Percentiles rank a stretch among this genome's conserved stretches.
Conservation (phyloP, 1,140 invertebrate genomes). For the Dryas iulia region DNA sequence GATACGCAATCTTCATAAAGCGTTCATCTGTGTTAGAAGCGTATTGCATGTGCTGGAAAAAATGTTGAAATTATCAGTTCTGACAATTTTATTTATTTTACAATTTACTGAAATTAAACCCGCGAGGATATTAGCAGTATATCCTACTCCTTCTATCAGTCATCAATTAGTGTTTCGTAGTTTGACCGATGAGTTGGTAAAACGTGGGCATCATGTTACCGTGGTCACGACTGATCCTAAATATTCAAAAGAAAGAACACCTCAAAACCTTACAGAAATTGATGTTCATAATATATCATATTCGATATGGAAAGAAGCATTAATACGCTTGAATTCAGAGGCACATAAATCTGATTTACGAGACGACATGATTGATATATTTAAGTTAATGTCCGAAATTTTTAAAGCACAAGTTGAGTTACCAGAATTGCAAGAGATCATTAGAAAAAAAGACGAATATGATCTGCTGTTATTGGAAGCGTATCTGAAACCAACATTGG, state of each 20-base stretch:
- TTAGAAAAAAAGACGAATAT: conserved; percentile 40
- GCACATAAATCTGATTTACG: background rate
- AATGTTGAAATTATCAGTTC: background rate
- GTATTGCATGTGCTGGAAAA: background rate
- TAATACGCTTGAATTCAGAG: conserved; percentile 19
- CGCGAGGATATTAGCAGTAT: conserved; percentile 68
- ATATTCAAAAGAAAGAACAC: conserved; percentile 36
- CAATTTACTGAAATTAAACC: background rate
- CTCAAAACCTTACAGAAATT: conserved; percentile 60
- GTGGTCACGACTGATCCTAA: conserved; percentile 51
- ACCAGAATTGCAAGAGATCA: conserved; percentile 35
- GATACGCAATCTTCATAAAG: background rate
- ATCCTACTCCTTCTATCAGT: conserved; percentile 69
- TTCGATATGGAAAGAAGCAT: conserved; percentile 68
- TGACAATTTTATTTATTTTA: background rate
- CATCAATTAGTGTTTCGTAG: conserved; percentile 73
- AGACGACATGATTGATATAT: conserved; percentile 1
- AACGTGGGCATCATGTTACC: conserved; percentile 73
- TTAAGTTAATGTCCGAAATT: background rate
- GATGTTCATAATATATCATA: conserved; percentile 52
- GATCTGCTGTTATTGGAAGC: conserved; percentile 44
- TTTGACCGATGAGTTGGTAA: conserved; percentile 56
- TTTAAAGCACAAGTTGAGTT: conserved; percentile 33
- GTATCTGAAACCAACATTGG: conserved; percentile 21
- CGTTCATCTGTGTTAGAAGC: background rate